phyloP scores from a whole-genome alignment of 1,140 invertebrate species.

The Megathymus violae region DNA sequence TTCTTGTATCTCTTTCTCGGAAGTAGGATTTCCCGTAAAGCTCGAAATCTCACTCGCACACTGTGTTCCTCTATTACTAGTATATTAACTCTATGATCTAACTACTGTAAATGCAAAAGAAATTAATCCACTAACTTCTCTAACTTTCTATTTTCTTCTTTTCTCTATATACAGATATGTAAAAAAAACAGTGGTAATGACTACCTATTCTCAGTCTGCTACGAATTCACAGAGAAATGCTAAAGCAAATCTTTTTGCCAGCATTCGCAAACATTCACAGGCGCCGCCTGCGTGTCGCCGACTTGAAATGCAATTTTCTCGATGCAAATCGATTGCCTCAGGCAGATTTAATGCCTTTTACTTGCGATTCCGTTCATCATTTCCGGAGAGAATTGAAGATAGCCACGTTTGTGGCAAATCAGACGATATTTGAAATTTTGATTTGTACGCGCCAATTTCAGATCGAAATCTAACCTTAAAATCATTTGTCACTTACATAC shows the following conservation, averaged over 20 bases:
- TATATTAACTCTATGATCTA: too few species aligned
- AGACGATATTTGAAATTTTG: conserved; percentile 41
- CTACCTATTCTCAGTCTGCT: not conserved
- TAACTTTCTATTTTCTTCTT: too few species aligned
- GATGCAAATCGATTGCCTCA: conserved; percentile 78
- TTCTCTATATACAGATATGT: too few species aligned
- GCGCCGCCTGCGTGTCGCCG: conserved; percentile 66
- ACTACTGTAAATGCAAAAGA: too few species aligned
- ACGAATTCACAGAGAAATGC: conserved; percentile 34
- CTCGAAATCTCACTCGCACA: too few species aligned
- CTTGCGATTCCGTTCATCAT: conserved; percentile 75
- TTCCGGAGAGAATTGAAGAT: conserved; percentile 66
- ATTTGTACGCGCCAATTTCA: conserved; percentile 18
- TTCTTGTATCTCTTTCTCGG: too few species aligned
- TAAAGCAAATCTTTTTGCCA: conserved; percentile 63
- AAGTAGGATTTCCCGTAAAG: too few species aligned
- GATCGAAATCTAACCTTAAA: too few species aligned
- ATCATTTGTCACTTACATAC: too few species aligned
- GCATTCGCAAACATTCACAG: conserved; percentile 70
- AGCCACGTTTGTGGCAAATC: conserved; percentile 50
- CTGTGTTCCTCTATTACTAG: too few species aligned
- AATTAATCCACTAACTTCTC: too few species aligned
- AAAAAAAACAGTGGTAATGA: too few species aligned
- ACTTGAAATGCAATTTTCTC: conserved; percentile 78
- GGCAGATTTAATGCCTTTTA: conserved; percentile 80